Evolutionary conservation across 2,797 vertebrate genomes (phyloP), one percentile per base, ranked within the genome.

Genomic region (Myotis vivesi): DNA sequence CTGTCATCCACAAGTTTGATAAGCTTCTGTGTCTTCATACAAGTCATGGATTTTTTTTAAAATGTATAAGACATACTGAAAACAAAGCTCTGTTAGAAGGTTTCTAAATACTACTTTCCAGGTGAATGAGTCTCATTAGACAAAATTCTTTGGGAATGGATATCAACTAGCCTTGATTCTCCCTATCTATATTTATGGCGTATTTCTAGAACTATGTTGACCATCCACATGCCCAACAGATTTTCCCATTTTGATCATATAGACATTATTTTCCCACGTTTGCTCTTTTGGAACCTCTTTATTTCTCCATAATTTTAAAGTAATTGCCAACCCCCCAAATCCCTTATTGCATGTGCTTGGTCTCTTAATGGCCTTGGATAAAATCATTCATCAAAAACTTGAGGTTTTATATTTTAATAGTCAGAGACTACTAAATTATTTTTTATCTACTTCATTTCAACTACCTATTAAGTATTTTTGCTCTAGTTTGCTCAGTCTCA

Each of bases 1-100:
- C 79, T 75, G 62, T 87, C 94, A 92, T 83, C 82, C 82, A 79
- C 73, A 92, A 66, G 94, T 79, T 44, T 86, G 73, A 96, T 94
- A 95, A 88, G 72, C 20, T 11, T 85, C 30, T 88, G 64, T 68
- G 76, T 91, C 87, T 94, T 95, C 69, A 92, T 89, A 72, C 25
- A 83, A 91, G 36, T 73, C 62, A 73, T n/a, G n/a, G 55, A 59
- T 89, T 33, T 59, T 73, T 53, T 59, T 53, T 15, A 0, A 38
- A 71, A 87, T 25, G 6, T 79, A 16, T 1, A 73, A 72, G 41
- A 59, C 75, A 88, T 46, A 62, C 36, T 71, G 82, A 69, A 84
- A 84, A 77, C 41, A 90, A 55, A 91, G 53, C 19, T 51, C 82
- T 73, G 19, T 82, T 85, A 51, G 25, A 33, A 94, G 91, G 46